Evolutionary conservation across 92 coral and sea anemone genomes (phyloP), one percentile per base, ranked within the genome.

Genomic region (Plumapathes pennacea): DNA sequence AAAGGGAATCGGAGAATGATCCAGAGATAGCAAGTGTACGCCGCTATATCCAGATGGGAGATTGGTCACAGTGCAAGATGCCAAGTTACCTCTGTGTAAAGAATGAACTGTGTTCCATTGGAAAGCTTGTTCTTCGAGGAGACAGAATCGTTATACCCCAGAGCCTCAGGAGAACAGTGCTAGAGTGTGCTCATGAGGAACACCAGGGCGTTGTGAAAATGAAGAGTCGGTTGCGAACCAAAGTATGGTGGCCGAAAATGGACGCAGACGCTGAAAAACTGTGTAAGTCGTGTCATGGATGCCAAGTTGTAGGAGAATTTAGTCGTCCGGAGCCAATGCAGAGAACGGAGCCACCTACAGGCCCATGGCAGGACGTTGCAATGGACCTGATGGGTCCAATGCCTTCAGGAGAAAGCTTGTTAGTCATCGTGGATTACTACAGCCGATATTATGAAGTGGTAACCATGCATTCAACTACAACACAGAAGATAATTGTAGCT

Each of bases 1-100:
- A 82, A 48, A 61, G 72, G 28, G 84, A 52, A 29, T 76, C 84
- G 10, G 84, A 77, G 43, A 76, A 62, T 4, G 70, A 77, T 34
- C 56, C 77, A 4, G 71, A 68, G 33, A 27, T 77, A 15, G 17
- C 3, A 12, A 67, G 69, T 39, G 33, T 57, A 6, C 49, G 19
- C 0, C 68, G 59, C 25, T 47, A 57, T 48, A 59, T 57, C 30
- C 57, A 32, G 8, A 42, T 25, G 4, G 72, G 77, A 17, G 73
- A 61, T 39, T 69, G 65, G 74, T 52, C 78, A 21, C 67, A 74
- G 56, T 74, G 79, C 48, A 74, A 54, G 61, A 46, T 67, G 72
- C 43, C 74, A 25, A 26, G 27, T 13, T 68, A 67, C 56, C 10
- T 49, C 8, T 23, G 55, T 37, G 71, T 47, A 11, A 71, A 60